Base-by-base conservation (phyloP, 2,888 invertebrate species). In the Apotomis capreana region DNA sequence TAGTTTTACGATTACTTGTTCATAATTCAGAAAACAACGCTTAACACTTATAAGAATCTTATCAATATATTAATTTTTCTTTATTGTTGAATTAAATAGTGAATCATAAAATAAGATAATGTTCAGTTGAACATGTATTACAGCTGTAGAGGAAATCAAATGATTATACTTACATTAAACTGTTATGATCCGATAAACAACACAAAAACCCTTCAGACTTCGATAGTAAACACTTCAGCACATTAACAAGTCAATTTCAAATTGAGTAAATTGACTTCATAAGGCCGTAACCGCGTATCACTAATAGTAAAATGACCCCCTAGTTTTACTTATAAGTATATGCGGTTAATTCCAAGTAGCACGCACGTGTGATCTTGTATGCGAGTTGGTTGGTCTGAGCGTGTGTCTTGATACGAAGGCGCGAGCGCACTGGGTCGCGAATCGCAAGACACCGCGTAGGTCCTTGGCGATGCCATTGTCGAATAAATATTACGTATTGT, bases 361-460 rank as follows among this genome's bases (percentile, higher is more conserved):
- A 68, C 68, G 71, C 74, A 74, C 74, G 68, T 74, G 71, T 37
- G 4, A 51, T 2, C 8, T 12, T 57, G 9, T 15, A 5, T 55
- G 26, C 10, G 51, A 15, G 46, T 62, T 40, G 68, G 54, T 40
- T 76, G 51, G 70, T 44, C 58, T 54, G 70, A 64, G 76, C 84
- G 84, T 81, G 81, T 77, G 80, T 64, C 76, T 74, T 75, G 76
- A 60, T 69, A 71, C 77, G 76, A 69, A 69, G 83, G 75, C 75
- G 75, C 75, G 74, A 76, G 76, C 80, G 76, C 77, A 89, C 89
- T 89, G 87, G 54, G 76, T 76, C 76, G 75, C 62, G 40, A 51
- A n/a, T 49, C 15, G 68, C 79, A 74, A 78, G 78, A 77, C 77
- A 77, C 80, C 80, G 80, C 79, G 82, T 83, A 87, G 86, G 87